Conservation (phyloP, 2,888 invertebrate species). For the Caenorhabditis virilis region DNA sequence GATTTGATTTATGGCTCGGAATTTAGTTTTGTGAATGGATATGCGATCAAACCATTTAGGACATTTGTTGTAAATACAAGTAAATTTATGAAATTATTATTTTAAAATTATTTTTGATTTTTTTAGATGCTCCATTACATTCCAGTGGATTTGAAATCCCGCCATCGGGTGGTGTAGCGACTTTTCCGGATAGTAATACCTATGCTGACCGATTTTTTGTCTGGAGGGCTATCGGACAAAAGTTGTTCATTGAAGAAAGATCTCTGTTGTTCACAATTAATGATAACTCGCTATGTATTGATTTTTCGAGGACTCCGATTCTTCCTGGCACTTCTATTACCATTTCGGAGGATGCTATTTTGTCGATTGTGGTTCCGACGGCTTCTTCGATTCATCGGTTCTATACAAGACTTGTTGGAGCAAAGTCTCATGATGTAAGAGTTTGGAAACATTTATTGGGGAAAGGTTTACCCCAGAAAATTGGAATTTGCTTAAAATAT, state of each 20-base stretch:
- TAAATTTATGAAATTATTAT: too few relatives aligned
- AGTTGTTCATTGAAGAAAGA: slow-evolving; percentile 57
- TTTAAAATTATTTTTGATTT: slow-evolving; percentile 1
- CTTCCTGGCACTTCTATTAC: slow-evolving; percentile 50
- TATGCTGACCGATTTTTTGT: slow-evolving; percentile 58
- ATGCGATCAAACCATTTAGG: slow-evolving; percentile 33
- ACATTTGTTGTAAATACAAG: slow-evolving; percentile 54
- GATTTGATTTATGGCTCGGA: slow-evolving; percentile 44
- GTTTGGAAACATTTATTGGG: too few relatives aligned
- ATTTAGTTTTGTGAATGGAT: slow-evolving; percentile 32
- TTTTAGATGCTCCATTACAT: slow-evolving; percentile 60
- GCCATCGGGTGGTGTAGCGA: slow-evolving; percentile 55
- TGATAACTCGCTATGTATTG: slow-evolving; percentile 54
- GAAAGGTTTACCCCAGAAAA: too few relatives aligned
- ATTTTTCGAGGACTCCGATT: slow-evolving; percentile 58
- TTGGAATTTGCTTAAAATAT: too few relatives aligned
- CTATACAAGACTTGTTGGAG: slow-evolving; percentile 19
- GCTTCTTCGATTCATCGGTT: slow-evolving; percentile 62
- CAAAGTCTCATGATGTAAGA: slow-evolving; percentile 25
- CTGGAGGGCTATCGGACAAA: slow-evolving; percentile 60
- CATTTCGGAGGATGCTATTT: slow-evolving; percentile 27
- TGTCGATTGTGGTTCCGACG: slow-evolving; percentile 60
- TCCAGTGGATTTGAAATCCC: slow-evolving; percentile 43
- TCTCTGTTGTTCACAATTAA: slow-evolving; percentile 44
- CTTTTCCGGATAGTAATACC: slow-evolving; percentile 38